phyloP scores from a whole-genome alignment of 2,113 vertebrate species.

The Protomyctophum bolini region DNA sequence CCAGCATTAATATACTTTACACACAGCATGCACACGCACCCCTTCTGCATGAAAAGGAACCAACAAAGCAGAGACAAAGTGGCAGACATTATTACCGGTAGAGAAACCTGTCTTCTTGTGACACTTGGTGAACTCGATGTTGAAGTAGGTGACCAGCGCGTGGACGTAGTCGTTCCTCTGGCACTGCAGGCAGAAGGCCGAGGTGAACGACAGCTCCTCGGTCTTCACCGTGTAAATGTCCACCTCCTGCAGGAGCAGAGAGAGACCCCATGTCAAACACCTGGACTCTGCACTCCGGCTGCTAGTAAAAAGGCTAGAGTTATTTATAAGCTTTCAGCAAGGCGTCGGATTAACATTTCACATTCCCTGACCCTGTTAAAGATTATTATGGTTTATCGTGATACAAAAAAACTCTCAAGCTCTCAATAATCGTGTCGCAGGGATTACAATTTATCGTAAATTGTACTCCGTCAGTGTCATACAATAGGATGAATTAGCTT shows the following conservation, averaged over 20 bases:
- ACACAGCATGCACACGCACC: background rate
- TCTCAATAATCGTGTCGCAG: too few species aligned
- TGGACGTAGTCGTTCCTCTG: conserved; percentile 97
- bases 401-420: too few species aligned
- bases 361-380: too few species aligned
- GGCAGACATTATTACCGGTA: conserved; percentile 82
- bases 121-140: conserved; percentile 98
- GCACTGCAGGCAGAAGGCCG: conserved; percentile 93
- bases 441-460: too few species aligned
- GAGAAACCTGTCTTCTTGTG: conserved; percentile 98
- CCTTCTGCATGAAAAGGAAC: background rate
- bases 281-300: background rate
- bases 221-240: conserved; percentile 96
- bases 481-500: too few species aligned
- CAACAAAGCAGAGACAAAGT: background rate
- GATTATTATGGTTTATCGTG: too few species aligned
- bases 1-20: background rate
- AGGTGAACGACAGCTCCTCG: conserved; percentile 92
- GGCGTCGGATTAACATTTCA: background rate
- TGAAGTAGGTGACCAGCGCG: conserved; percentile 96
- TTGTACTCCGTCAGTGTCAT: too few species aligned
- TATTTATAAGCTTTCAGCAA: background rate
- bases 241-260: conserved; percentile 84
- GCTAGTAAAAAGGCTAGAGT: too few species aligned
- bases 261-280: background rate